Percentiles rank a stretch among this genome's conserved stretches.
Evolutionary conservation across 2,113 vertebrate species (phyloP).

Genomic region (Cavia aperea): DNA sequence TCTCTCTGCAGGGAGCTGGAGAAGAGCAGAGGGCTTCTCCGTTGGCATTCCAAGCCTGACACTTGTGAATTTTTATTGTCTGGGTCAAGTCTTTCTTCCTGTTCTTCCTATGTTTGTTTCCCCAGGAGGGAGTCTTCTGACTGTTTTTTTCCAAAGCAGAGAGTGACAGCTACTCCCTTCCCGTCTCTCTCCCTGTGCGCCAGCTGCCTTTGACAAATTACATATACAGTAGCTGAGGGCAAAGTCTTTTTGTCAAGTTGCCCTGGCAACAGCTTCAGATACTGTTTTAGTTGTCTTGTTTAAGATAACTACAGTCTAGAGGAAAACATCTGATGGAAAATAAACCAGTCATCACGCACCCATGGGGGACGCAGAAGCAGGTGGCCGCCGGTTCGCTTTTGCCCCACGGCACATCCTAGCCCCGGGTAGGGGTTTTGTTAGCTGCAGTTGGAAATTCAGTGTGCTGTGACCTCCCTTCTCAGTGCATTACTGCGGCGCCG

Average conservation of each 20-base stretch:
- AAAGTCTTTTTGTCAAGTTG: constrained; percentile 53
- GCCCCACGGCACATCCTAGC: neutral
- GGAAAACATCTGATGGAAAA: constrained; percentile 45
- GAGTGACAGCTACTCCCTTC: neutral
- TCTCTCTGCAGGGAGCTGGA: neutral
- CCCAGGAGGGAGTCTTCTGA: neutral
- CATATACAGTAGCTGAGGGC: constrained; percentile 3
- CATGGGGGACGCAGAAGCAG: neutral
- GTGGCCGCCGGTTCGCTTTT: neutral
- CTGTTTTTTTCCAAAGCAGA: neutral
- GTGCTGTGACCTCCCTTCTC: neutral
- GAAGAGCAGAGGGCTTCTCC: neutral
- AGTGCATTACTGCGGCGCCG: neutral
- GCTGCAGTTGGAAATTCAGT: neutral
- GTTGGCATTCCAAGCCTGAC: neutral
- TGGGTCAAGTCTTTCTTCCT: neutral
- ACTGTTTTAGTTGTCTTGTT: constrained; percentile 44
- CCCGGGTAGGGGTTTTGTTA: neutral
- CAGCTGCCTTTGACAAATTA: constrained; percentile 57
- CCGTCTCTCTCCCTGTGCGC: neutral
- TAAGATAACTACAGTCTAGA: constrained; percentile 39
- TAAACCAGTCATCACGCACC: neutral
- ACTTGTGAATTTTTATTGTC: neutral
- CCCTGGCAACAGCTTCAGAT: constrained; percentile 54
- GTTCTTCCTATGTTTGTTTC: neutral